phyloP scores from a whole-genome alignment of 1,140 invertebrate species.

The Cheumatopsyche charites region DNA sequence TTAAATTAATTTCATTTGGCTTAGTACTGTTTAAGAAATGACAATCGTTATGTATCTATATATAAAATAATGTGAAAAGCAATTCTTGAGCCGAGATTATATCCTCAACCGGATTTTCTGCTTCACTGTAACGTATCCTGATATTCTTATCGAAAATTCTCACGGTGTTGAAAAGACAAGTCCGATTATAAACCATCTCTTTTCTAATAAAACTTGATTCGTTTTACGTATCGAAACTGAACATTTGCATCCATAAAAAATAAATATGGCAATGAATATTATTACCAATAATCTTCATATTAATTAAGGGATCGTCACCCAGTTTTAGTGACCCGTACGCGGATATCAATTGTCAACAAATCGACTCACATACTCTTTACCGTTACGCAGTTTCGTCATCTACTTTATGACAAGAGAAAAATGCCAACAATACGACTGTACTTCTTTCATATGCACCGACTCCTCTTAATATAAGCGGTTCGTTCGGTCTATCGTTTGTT shows the following conservation, averaged over 20 bases:
- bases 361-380: conserved; percentile 16
- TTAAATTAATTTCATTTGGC: not conserved
- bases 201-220: too few relatives aligned
- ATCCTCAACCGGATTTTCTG: conserved; percentile 15
- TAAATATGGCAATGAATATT: too few relatives aligned
- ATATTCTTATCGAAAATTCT: conserved; percentile 6
- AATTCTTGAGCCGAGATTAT: not conserved
- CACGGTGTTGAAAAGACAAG: not conserved
- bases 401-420: conserved; percentile 21
- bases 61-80: too few relatives aligned
- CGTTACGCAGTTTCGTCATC: conserved; percentile 18
- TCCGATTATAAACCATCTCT: too few relatives aligned
- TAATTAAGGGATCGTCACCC: not conserved
- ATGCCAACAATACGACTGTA: conserved; percentile 9
- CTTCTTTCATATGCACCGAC: conserved; percentile 25
- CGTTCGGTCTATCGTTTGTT: too few relatives aligned
- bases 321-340: not conserved
- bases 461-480: not conserved
- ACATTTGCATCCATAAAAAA: too few relatives aligned
- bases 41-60: not conserved
- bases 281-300: not conserved
- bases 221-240: too few relatives aligned
- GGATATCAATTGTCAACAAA: conserved; percentile 27
- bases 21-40: not conserved
- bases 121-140: not conserved